These are phyloP conservation scores for Bovichtus variegatus DNA, from an alignment of 2,797 vertebrate species.

Conservation along the genomic window DNA sequence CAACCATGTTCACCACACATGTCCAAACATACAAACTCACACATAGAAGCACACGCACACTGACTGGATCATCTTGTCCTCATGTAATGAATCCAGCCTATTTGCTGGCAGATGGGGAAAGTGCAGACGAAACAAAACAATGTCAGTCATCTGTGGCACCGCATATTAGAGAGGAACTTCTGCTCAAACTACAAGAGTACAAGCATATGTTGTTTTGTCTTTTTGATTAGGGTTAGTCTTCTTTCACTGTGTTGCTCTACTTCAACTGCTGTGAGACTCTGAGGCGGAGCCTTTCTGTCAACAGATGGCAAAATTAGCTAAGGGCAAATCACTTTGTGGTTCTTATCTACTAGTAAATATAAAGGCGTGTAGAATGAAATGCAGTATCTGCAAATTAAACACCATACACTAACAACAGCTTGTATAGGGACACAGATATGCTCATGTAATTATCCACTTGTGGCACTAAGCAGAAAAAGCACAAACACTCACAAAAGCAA, in stretches of 20 bases:
- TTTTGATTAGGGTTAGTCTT: constrained; percentile 78
- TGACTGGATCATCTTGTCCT: constrained; percentile 75
- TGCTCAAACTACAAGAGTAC: constrained; percentile 76
- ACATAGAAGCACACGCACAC: constrained; percentile 8
- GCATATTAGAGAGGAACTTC: constrained; percentile 82
- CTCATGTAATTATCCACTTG: constrained; percentile 55
- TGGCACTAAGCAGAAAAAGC: constrained; percentile 40
- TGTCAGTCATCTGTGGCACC: constrained; percentile 91
- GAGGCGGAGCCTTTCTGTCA: constrained; percentile 69
- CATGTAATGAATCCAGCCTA: constrained; percentile 89
- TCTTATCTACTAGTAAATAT: constrained; percentile 69
- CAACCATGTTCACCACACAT: constrained; percentile 52
- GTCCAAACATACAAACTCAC: constrained; percentile 43
- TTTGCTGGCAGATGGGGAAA: constrained; percentile 89
- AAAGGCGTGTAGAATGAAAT: constrained; percentile 57
- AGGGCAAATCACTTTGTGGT: constrained; percentile 70
- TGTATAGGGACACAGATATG: constrained; percentile 47
- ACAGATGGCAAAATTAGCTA: constrained; percentile 80
- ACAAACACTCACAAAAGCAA: constrained; percentile 55
- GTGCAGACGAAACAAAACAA: constrained; percentile 84
- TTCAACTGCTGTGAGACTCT: constrained; percentile 69
- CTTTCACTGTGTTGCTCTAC: constrained; percentile 73
- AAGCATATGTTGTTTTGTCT: constrained; percentile 86
- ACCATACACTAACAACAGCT: constrained; percentile 49
- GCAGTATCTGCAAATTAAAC: constrained; percentile 62